Evolutionary conservation across 2,797 vertebrate genomes (phyloP), one percentile per base, ranked within the genome.

Genomic region (Centroberyx gerrardi): DNA sequence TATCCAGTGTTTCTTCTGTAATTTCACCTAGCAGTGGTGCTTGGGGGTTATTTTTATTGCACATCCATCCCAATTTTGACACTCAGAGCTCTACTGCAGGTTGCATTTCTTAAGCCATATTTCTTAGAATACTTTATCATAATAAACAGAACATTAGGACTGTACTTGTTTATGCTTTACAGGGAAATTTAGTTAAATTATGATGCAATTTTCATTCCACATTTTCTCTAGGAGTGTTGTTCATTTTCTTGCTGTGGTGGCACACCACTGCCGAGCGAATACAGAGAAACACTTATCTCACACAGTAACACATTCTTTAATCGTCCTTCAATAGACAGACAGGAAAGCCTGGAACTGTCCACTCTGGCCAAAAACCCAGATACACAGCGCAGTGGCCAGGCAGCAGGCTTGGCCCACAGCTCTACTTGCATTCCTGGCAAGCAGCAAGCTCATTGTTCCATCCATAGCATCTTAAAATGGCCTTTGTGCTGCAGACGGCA

Each of bases 341-440:
- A 54, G 76, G 38, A 42, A 40, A 70, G 73, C 14, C 42, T 64
- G 51, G 1, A 42, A 52, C 8, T 22, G 61, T 44, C 27, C 8
- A 13, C 54, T 29, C 52, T 46, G 61, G 67, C 31, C 56, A 74
- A 73, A 73, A 68, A 44, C 59, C 18, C 31, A 82, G 44, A 79
- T 31, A 29, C 40, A 62, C 81, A 83, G 67, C 63, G 28, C 53
- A 12, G 0, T 44, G 61, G 52, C 62, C 8, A 28, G 67, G 76
- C 79, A 85, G 69, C 79, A 81, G 75, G 77, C 64, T 76, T 62
- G 56, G 56, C 68, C 27, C 9, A 71, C 44, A 80, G 68, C 68
- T 15, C 48, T 28, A 68, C 79, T 55, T 61, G 52, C 53, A 58
- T 42, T 67, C 51, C 22, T 67, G 64, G 51, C 64, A 36, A 52